These are phyloP conservation scores for Zaprionus gabonicus DNA, from an alignment of 1,140 invertebrate genomes.

Conservation along the genomic window DNA sequence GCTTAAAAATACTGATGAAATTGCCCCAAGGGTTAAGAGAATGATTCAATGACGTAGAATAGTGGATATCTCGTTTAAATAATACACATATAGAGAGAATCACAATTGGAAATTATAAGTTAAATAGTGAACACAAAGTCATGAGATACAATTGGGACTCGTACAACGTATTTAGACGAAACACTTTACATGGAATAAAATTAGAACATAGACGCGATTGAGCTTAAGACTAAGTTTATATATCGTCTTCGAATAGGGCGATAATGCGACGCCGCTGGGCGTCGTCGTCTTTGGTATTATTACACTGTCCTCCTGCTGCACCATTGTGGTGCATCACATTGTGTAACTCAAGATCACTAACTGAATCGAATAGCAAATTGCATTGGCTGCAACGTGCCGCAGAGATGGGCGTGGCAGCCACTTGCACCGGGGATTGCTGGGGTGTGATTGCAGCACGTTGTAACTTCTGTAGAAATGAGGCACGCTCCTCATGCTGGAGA, in stretches of 20 bases:
- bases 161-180: slow-evolving; percentile 6
- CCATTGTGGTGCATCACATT: slow-evolving; percentile 72
- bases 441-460: slow-evolving; percentile 63
- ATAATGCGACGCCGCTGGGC: slow-evolving; percentile 71
- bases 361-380: slow-evolving; percentile 69
- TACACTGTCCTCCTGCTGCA: slow-evolving; percentile 8
- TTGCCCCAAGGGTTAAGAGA: neutral
- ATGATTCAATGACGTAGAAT: neutral
- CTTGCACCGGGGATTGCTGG: slow-evolving; percentile 23
- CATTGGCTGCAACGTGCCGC: slow-evolving; percentile 75
- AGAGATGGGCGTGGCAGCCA: slow-evolving; percentile 39
- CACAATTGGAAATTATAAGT: slow-evolving; percentile 2
- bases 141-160: neutral
- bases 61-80: neutral
- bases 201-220: neutral
- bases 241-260: slow-evolving; percentile 79
- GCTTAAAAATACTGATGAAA: slow-evolving; percentile 4
- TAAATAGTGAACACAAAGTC: slow-evolving; percentile 2
- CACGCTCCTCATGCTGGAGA: slow-evolving; percentile 48
- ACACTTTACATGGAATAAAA: slow-evolving; percentile 20
- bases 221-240: slow-evolving; percentile 37
- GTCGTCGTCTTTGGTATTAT: slow-evolving; percentile 53
- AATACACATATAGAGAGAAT: neutral
- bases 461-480: slow-evolving; percentile 69
- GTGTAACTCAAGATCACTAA: slow-evolving; percentile 72